These are phyloP conservation scores for Microcebus murinus DNA, from an alignment of 2,113 vertebrate genomes.

Conservation along the genomic window DNA sequence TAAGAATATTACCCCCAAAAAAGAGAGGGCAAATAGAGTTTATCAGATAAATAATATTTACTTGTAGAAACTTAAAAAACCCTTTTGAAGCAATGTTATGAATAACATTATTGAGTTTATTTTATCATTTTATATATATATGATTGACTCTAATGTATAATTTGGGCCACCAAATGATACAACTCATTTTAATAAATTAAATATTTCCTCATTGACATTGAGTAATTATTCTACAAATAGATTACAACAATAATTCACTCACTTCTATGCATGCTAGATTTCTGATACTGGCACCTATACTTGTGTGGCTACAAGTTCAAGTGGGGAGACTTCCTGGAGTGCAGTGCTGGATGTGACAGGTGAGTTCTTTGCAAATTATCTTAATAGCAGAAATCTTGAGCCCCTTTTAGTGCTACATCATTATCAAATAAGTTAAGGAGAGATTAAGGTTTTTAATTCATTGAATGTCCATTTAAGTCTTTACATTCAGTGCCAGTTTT, in stretches of 20 bases:
- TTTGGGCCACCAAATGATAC: background rate
- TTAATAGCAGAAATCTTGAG: background rate
- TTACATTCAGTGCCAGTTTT: background rate
- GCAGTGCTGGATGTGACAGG: constrained; percentile 97
- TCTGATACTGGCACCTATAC: constrained; percentile 97
- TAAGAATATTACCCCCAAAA: background rate
- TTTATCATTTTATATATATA: background rate
- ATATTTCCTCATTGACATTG: background rate
- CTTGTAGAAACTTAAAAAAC: background rate
- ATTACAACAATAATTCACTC: background rate
- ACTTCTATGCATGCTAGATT: constrained; percentile 40
- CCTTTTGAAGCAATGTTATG: background rate
- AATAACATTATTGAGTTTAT: background rate
- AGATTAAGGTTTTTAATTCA: background rate
- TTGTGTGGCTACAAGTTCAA: constrained; percentile 98
- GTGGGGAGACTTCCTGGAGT: constrained; percentile 98
- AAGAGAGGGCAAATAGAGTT: background rate
- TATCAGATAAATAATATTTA: background rate
- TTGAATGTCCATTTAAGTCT: background rate
- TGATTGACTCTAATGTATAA: background rate
- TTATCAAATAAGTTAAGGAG: background rate
- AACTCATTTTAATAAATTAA: background rate
- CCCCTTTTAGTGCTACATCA: background rate
- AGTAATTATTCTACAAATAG: background rate
- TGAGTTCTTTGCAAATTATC: constrained; percentile 72